A percentile compares a stretch with the other conserved stretches of the same genome.
phyloP scores from a whole-genome alignment of 2,797 vertebrate genomes.

The Sebastes kiyomatsui region DNA sequence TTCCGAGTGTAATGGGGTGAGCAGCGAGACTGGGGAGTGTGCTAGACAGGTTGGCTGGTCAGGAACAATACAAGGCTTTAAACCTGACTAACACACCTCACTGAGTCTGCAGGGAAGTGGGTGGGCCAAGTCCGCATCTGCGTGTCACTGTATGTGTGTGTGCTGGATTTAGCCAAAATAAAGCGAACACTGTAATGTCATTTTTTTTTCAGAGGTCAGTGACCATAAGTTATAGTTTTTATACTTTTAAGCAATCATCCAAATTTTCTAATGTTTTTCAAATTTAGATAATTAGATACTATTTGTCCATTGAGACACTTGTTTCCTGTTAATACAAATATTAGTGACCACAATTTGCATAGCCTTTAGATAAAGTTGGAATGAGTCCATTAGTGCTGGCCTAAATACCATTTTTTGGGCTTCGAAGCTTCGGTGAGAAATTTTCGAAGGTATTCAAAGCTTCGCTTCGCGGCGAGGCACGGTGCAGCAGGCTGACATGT shows the following conservation, averaged over 20 bases:
- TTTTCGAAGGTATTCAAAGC: too few relatives aligned
- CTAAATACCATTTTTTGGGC: fast-evolving
- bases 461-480: too few relatives aligned
- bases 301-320: not conserved
- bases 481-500: too few relatives aligned
- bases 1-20: constrained; percentile 76
- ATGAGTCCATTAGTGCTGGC: not conserved
- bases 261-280: not conserved
- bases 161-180: not conserved
- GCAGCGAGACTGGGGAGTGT: constrained; percentile 61
- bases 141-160: constrained; percentile 19
- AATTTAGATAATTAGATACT: fast-evolving
- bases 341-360: not conserved
- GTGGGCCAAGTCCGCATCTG: constrained; percentile 29
- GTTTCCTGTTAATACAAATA: not conserved
- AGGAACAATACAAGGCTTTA: constrained; percentile 78
- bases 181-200: not conserved
- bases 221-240: not conserved
- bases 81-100: constrained; percentile 76
- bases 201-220: not conserved
- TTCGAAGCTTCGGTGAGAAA: too few relatives aligned
- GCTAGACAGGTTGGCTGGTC: constrained; percentile 73
- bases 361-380: not conserved
- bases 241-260: not conserved
- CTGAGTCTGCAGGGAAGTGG: constrained; percentile 61